A percentile compares a stretch with the other conserved stretches of the same genome.
Evolutionary conservation across 2,888 invertebrate genomes (phyloP).

Genomic region (Lasioglossum vierecki): DNA sequence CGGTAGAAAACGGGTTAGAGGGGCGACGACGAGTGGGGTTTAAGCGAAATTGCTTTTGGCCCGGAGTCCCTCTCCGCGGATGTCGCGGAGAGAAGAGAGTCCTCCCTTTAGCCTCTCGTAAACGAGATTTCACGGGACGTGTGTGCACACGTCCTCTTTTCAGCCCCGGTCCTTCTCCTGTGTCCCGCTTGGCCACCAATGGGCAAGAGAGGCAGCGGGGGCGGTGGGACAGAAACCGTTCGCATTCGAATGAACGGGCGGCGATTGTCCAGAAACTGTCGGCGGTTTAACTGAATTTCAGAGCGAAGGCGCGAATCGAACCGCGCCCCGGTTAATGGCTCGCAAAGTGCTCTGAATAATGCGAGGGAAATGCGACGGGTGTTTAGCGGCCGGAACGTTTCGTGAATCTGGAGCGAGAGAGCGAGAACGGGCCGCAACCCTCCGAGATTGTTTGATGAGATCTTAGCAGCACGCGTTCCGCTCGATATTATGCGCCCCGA

Average conservation of each 20-base stretch:
- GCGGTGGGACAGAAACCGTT: not conserved
- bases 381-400: slow-evolving; percentile 25
- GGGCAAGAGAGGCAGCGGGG: not conserved
- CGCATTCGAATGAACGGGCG: slow-evolving; percentile 26
- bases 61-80: slow-evolving; percentile 36
- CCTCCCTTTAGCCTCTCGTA: slow-evolving; percentile 54
- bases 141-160: slow-evolving; percentile 53
- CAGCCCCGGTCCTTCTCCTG: not conserved
- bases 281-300: slow-evolving; percentile 44
- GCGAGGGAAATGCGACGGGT: slow-evolving; percentile 19
- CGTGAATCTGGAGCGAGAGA: slow-evolving; percentile 17
- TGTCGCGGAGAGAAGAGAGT: slow-evolving; percentile 36
- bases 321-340: slow-evolving; percentile 38
- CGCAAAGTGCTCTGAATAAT: slow-evolving; percentile 27
- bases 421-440: not conserved
- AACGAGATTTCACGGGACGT: slow-evolving; percentile 62
- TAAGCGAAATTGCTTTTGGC: slow-evolving; percentile 69
- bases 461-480: not conserved
- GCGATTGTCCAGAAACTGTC: slow-evolving; percentile 45
- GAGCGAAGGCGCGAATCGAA: slow-evolving; percentile 36
- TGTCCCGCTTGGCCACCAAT: slow-evolving; percentile 3
- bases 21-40: slow-evolving; percentile 29
- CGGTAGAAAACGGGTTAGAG: not conserved
- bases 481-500: not conserved
- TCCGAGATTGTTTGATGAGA: slow-evolving; percentile 26